Evolutionary conservation across 1,140 invertebrate genomes (phyloP), one percentile per base, ranked within the genome.

Genomic region (Notospermus geniculatus): DNA sequence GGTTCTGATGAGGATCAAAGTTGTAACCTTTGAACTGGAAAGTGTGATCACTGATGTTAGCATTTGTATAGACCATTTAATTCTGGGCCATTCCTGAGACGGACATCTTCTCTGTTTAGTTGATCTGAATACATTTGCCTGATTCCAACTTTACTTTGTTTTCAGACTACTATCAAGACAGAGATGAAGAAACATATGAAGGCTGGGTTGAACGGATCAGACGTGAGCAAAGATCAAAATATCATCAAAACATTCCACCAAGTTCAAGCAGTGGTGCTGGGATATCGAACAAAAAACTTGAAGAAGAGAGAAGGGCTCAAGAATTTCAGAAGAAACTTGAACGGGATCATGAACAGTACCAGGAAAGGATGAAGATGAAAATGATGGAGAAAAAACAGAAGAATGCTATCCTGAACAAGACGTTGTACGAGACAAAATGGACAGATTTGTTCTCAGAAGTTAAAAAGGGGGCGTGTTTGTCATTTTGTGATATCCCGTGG

Each of bases 401-500:
- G 19, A 71, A 72, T 67, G 64, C 67, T 41, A 59, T 63, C 29
- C 57, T 67, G 29, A 70, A 64, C 29, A 63, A 56, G 13, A 30
- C 39, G 19, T 9, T 69, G 0, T 39, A 63, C 17, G 36, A 55
- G 19, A 59, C 41, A 39, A 60, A 59, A 30, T 23, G n/a, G 19
- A 28, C 17, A 43, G 36, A 19, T 9, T 4, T 39, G 22, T 22
- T 39, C 17, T 19, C 19, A 28, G n/a, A 22, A 57, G 22, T n/a
- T 9, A 57, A 57, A 19, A 57, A 41, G 13, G 54, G 32, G 22
- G 28, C 39, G 9, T n/a, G 17, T 11, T 30, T 76, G 22, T 57
- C 60, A 27, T 75, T 54, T 62, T 52, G 46, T 25, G 74, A 74
- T 61, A 66, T 78, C 19, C 76, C 76, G 0, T 78, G 76, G 76